Conservation (phyloP, 2,113 vertebrate genomes). For the Gobius niger region DNA sequence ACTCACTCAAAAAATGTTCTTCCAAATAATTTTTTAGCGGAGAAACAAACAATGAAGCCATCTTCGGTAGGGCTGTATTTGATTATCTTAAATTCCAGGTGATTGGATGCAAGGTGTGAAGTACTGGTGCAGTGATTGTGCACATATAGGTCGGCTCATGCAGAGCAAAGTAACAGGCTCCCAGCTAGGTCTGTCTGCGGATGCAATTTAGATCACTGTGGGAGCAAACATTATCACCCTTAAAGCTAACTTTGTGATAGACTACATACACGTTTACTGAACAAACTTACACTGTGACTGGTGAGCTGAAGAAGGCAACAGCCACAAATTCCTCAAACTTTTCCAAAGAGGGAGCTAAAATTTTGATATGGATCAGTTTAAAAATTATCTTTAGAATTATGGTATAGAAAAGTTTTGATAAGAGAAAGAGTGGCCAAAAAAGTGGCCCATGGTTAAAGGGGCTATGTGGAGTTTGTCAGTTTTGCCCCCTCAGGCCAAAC, state of each 20-base stretch:
- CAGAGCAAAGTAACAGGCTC: constrained; percentile 7
- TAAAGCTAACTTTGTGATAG: constrained; percentile 10
- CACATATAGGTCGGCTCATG: background rate
- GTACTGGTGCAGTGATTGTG: background rate
- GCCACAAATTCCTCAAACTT: constrained; percentile 3
- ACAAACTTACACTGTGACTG: constrained; percentile 20
- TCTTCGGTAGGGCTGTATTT: background rate
- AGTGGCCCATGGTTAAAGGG: too few relatives aligned
- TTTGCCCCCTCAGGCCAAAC: too few relatives aligned
- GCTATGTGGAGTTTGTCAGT: too few relatives aligned
- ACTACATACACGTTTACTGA: background rate
- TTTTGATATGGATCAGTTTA: background rate
- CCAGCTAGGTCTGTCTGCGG: background rate
- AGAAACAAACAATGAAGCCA: constrained; percentile 2
- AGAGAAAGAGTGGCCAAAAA: too few relatives aligned
- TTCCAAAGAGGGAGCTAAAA: background rate
- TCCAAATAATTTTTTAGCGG: constrained; percentile 4
- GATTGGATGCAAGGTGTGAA: background rate
- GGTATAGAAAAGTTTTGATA: too few relatives aligned
- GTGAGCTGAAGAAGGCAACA: constrained; percentile 16
- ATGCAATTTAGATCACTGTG: constrained; percentile 25
- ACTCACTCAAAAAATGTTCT: constrained; percentile 15
- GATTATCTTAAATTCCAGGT: constrained; percentile 1
- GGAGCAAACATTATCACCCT: constrained; percentile 28
- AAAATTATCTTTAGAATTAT: background rate